Percentiles rank a stretch among this genome's conserved stretches.
These are phyloP conservation scores for Synanceia verrucosa DNA, from an alignment of 2,797 vertebrate species.

Conservation along the genomic window DNA sequence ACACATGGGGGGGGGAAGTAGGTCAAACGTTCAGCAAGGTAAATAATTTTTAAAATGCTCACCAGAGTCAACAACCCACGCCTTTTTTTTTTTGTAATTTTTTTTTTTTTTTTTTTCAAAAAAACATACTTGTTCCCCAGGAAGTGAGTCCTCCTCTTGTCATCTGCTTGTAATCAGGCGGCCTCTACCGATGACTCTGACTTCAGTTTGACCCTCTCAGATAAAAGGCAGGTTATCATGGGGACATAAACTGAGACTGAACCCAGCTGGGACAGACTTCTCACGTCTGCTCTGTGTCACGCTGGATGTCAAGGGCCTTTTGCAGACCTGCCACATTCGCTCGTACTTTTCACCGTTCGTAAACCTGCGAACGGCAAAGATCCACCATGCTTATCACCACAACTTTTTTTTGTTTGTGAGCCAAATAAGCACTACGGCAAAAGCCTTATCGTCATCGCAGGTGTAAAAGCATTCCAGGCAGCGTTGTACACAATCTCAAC, in stretches of 20 bases:
- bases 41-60: constrained; percentile 73
- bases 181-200: constrained; percentile 39
- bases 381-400: constrained; percentile 17
- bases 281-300: constrained; percentile 49
- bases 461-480: constrained; percentile 51
- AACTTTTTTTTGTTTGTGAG: constrained; percentile 47
- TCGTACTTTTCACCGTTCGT: background rate
- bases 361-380: constrained; percentile 22
- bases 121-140: constrained; percentile 9
- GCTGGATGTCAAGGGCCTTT: constrained; percentile 8
- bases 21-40: constrained; percentile 78
- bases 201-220: constrained; percentile 59
- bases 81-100: background rate
- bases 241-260: constrained; percentile 37
- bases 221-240: constrained; percentile 57
- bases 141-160: constrained; percentile 43
- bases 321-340: constrained; percentile 2
- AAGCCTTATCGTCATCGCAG: constrained; percentile 59
- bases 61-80: constrained; percentile 55
- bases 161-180: constrained; percentile 61
- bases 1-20: constrained; percentile 41
- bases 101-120: background rate
- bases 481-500: constrained; percentile 37
- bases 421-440: constrained; percentile 44
- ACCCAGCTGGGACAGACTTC: constrained; percentile 22